Conservation (phyloP, 1,140 invertebrate species). For the Acromyrmex charruanus region DNA sequence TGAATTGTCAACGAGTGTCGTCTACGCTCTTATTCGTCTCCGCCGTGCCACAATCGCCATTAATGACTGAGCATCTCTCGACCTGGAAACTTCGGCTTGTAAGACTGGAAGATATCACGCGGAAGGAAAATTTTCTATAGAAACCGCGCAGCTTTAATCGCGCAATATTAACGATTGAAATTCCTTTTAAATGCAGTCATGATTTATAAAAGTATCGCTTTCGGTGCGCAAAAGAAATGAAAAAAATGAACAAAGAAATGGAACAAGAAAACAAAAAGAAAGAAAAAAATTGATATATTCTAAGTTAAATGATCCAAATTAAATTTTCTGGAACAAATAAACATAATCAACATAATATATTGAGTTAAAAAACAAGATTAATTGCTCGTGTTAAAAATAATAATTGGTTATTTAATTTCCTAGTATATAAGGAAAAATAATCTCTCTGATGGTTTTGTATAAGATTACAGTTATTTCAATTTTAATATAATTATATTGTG, state of each 20-base stretch:
- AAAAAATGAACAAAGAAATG: background rate
- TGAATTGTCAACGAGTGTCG: constrained; percentile 48
- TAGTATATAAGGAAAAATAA: background rate
- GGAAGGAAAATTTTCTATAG: constrained; percentile 34
- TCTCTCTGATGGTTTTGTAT: background rate
- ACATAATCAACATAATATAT: background rate
- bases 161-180: constrained; percentile 50
- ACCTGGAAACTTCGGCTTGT: constrained; percentile 51
- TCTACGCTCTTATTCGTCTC: constrained; percentile 35
- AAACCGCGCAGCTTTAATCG: constrained; percentile 41
- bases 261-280: too few species aligned
- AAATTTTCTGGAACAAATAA: background rate
- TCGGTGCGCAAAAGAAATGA: background rate
- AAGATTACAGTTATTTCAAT: background rate
- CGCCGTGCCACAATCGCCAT: constrained; percentile 62
- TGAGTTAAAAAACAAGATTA: background rate
- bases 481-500: background rate
- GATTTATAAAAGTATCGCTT: constrained; percentile 48
- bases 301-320: background rate
- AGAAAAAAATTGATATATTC: background rate
- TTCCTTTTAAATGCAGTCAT: constrained; percentile 46
- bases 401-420: background rate
- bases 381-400: background rate
- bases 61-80: constrained; percentile 69
- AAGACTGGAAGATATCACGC: constrained; percentile 33